Evolutionary conservation across 2,888 invertebrate genomes (phyloP).

Genomic region (Aromia moschata): DNA sequence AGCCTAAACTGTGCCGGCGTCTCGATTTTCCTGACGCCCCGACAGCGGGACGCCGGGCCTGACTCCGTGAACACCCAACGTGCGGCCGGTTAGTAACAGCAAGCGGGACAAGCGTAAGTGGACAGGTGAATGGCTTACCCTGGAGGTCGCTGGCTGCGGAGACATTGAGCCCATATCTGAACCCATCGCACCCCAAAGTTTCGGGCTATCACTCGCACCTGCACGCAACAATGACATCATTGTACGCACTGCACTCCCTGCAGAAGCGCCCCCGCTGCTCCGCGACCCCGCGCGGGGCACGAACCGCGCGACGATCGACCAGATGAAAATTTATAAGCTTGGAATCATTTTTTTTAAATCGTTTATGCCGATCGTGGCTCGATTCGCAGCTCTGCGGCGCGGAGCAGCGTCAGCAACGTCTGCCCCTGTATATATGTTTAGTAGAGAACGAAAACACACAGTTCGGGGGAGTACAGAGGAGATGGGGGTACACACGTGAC

Average conservation of each 20-base stretch:
- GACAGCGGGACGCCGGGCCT: background rate
- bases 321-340: too few species aligned
- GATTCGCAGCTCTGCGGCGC: too few species aligned
- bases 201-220: slow-evolving; percentile 67
- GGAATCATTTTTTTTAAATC: too few species aligned
- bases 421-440: slow-evolving; percentile 55
- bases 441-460: slow-evolving; percentile 49
- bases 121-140: slow-evolving; percentile 67
- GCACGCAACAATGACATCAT: slow-evolving; percentile 62
- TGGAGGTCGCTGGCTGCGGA: slow-evolving; percentile 68
- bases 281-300: too few species aligned
- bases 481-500: slow-evolving; percentile 20
- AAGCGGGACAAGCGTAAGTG: slow-evolving; percentile 53
- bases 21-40: slow-evolving; percentile 2
- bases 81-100: slow-evolving; percentile 53
- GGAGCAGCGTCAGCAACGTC: slow-evolving; percentile 49
- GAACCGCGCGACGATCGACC: too few species aligned
- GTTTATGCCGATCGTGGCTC: too few species aligned
- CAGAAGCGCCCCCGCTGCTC: slow-evolving; percentile 49
- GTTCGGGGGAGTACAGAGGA: slow-evolving; percentile 40
- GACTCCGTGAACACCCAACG: too few species aligned
- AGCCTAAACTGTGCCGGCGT: background rate
- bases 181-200: slow-evolving; percentile 67
- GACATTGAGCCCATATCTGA: slow-evolving; percentile 66
- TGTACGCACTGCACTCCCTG: slow-evolving; percentile 49